A percentile compares a stretch with the other conserved stretches of the same genome.
Conservation (phyloP, 2,113 vertebrate species). For the Albula goreensis region DNA sequence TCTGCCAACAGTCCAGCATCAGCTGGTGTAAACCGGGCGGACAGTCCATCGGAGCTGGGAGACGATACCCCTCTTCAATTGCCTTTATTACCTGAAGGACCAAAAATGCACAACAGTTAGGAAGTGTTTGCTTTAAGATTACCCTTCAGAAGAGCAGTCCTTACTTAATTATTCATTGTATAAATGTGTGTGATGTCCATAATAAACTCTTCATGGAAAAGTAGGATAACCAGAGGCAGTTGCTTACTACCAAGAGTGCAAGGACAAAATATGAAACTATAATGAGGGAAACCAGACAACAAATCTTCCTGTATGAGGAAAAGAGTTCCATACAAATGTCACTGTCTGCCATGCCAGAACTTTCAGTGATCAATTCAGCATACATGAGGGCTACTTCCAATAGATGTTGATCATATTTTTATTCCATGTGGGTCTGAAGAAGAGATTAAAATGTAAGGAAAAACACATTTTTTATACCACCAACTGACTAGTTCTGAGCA, state of each 20-base stretch:
- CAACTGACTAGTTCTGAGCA: neutral
- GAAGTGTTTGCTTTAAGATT: neutral
- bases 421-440: neutral
- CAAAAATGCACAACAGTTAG: constrained; percentile 34
- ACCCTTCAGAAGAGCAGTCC: constrained; percentile 16
- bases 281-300: neutral
- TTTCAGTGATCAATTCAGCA: constrained; percentile 5
- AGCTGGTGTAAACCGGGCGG: constrained; percentile 94
- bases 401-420: neutral
- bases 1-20: constrained; percentile 99
- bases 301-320: neutral
- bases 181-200: constrained; percentile 28
- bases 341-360: constrained; percentile 19
- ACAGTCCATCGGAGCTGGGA: constrained; percentile 98
- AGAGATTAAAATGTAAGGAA: neutral
- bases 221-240: constrained; percentile 29
- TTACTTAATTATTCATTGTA: constrained; percentile 4
- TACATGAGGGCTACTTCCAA: neutral
- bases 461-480: neutral
- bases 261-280: neutral
- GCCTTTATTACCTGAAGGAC: constrained; percentile 93
- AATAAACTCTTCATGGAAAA: constrained; percentile 21
- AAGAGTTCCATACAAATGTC: constrained; percentile 19
- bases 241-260: constrained; percentile 11
- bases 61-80: constrained; percentile 96